Base-by-base conservation (phyloP, 2,888 invertebrate species). In the Noctua janthina region DNA sequence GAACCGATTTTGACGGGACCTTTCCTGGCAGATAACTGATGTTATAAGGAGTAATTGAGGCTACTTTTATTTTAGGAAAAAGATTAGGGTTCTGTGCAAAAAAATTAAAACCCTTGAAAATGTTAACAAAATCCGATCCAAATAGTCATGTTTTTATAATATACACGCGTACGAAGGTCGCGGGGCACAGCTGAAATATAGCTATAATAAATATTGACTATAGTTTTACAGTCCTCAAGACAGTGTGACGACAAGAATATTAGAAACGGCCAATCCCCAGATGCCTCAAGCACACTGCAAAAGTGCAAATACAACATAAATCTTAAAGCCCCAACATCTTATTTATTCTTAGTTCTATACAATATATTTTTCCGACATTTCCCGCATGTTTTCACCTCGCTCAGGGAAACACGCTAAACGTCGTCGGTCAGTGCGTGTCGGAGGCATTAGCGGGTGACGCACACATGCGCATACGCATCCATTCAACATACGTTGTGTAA, bases 401-500 rank as follows among this genome's bases (percentile, higher is more conserved):
- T 71, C 68, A 82, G 79, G 88, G 84, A 88, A 89, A 89, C 86
- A 84, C 87, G 85, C 87, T 89, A 87, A 90, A 87, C 86, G 83
- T 78, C 86, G 83, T 78, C 86, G 91, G 92, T 87, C 91, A 87
- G 88, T 89, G 92, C 93, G 93, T 95, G 94, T 89, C 87, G 83
- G 85, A 88, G 87, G 90, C 85, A 91, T 92, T 92, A 92, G 90
- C 91, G 79, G 67, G 76, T 81, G 85, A 86, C 84, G 78, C 90
- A 88, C 88, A 90, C 88, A 87, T 78, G 86, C 79, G 83, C 76
- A 10, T n/a, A 71, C 81, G 81, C 82, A 85, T 78, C 84, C 89
- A 89, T 89, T 90, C 82, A 89, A 62, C 73, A 72, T 59, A 73
- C 72, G 72, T 83, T 81, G 79, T 77, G 85, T 89, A 79, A 85